These are phyloP conservation scores for Onchidella celtica DNA, from an alignment of 2,888 invertebrate genomes.

Conservation along the genomic window DNA sequence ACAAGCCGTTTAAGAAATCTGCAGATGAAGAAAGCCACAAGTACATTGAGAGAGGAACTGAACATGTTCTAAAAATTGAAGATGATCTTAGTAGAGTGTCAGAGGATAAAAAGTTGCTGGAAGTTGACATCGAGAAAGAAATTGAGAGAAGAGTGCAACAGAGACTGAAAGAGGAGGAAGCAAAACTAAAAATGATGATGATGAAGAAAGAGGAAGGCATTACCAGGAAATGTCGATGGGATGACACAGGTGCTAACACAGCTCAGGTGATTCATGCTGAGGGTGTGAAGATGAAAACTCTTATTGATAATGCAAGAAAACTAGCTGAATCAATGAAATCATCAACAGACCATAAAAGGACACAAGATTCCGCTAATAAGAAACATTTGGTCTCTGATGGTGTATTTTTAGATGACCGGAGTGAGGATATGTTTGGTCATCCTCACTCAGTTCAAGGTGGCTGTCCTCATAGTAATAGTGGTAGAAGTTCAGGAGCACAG, in stretches of 20 bases:
- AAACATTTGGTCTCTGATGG: too few relatives aligned
- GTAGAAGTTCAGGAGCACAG: neutral
- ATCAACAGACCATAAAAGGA: too few relatives aligned
- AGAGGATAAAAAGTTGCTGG: neutral
- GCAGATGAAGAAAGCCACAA: neutral
- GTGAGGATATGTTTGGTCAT: too few relatives aligned
- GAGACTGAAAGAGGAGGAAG: slow-evolving; percentile 28
- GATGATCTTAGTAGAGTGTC: neutral
- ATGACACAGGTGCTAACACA: neutral
- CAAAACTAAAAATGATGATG: neutral
- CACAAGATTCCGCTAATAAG: too few relatives aligned
- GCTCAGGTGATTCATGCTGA: neutral
- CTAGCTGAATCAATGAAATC: too few relatives aligned
- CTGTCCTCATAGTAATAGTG: neutral
- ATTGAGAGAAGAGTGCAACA: slow-evolving; percentile 38
- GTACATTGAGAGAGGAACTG: too few relatives aligned
- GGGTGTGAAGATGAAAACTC: too few relatives aligned
- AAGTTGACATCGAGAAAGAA: slow-evolving; percentile 35
- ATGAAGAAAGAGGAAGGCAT: neutral
- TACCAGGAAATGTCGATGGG: slow-evolving; percentile 2
- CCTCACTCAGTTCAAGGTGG: too few relatives aligned
- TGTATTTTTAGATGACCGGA: too few relatives aligned
- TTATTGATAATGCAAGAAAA: too few relatives aligned
- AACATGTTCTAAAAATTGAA: neutral
- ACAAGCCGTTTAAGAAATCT: too few relatives aligned